phyloP scores from a whole-genome alignment of 2,888 invertebrate genomes.

The Drosophila nr. medialis region DNA sequence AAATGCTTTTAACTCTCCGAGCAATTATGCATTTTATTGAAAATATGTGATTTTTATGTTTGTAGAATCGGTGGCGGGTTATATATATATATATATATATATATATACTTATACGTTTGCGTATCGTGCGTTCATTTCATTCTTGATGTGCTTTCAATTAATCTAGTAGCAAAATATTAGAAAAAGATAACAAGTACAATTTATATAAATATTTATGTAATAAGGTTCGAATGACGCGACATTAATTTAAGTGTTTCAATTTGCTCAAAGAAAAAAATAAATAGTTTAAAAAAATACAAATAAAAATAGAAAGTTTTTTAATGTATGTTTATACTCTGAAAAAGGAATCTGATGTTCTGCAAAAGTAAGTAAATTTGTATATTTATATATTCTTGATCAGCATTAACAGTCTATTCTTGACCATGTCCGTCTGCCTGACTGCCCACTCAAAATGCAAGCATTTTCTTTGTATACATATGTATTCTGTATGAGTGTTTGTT shows the following conservation, averaged over 20 bases:
- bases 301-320: constrained; percentile 17
- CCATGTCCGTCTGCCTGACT: neutral
- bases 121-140: constrained; percentile 38
- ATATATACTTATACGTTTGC: constrained; percentile 7
- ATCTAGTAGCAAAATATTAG: constrained; percentile 14
- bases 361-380: neutral
- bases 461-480: too few relatives aligned
- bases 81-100: constrained; percentile 18
- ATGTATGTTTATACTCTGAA: neutral
- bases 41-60: constrained; percentile 77
- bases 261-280: constrained; percentile 42
- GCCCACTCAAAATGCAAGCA: too few relatives aligned
- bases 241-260: constrained; percentile 47
- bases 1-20: constrained; percentile 14
- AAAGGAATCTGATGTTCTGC: neutral
- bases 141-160: constrained; percentile 37
- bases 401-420: neutral
- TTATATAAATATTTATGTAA: constrained; percentile 58
- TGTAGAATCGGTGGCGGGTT: constrained; percentile 72
- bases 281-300: constrained; percentile 17
- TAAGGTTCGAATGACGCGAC: constrained; percentile 37
- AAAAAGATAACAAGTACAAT: constrained; percentile 58
- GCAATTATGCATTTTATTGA: constrained; percentile 47
- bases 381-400: neutral
- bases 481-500: neutral